phyloP scores from a whole-genome alignment of 2,888 invertebrate species.

The Patella pellucida region DNA sequence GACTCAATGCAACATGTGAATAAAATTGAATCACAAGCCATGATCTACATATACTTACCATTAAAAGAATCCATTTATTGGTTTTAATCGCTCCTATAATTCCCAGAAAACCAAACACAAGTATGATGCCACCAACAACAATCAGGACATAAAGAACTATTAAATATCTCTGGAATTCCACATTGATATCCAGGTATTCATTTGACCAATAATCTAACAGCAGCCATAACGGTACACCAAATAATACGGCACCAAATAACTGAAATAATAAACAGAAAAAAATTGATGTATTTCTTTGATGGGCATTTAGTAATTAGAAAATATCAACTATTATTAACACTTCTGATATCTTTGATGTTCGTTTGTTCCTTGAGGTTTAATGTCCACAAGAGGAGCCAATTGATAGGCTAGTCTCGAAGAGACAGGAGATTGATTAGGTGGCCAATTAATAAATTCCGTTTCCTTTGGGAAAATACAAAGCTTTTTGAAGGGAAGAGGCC shows the following conservation, averaged over 20 bases:
- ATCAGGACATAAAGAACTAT: constrained; percentile 56
- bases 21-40: too few relatives aligned
- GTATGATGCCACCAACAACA: constrained; percentile 49
- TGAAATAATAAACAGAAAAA: constrained; percentile 33
- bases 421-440: too few relatives aligned
- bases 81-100: constrained; percentile 54
- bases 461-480: too few relatives aligned
- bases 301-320: too few relatives aligned
- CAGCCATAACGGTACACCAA: constrained; percentile 60
- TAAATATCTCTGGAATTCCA: constrained; percentile 49
- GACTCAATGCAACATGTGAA: too few relatives aligned
- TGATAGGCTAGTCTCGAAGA: too few relatives aligned
- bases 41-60: constrained; percentile 42
- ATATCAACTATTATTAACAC: too few relatives aligned
- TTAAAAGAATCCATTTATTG: constrained; percentile 49
- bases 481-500: too few relatives aligned
- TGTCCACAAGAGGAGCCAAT: too few relatives aligned
- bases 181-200: constrained; percentile 52
- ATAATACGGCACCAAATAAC: constrained; percentile 56
- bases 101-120: constrained; percentile 53
- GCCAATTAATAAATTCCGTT: too few relatives aligned
- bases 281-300: neutral
- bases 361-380: too few relatives aligned
- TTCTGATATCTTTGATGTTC: too few relatives aligned
- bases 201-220: constrained; percentile 60